A percentile compares a stretch with the other conserved stretches of the same genome.
These are phyloP conservation scores for Eurypyga helias DNA, from an alignment of 2,113 vertebrate species.

Conservation along the genomic window DNA sequence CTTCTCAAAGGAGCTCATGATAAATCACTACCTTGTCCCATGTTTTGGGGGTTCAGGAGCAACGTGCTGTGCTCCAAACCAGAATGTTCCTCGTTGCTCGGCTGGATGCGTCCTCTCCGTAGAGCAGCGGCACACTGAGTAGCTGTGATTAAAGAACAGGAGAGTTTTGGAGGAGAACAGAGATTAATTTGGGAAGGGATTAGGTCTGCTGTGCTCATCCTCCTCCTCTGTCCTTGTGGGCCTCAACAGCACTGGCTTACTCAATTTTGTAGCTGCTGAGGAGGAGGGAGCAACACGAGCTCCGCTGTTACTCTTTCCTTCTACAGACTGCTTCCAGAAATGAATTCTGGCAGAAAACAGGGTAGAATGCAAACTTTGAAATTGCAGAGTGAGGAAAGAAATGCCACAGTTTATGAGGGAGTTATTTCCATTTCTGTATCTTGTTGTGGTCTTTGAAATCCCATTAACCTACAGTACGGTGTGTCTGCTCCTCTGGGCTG, in stretches of 20 bases:
- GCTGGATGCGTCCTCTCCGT: not conserved
- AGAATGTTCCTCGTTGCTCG: fast-evolving
- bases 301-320: not conserved
- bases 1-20: not conserved
- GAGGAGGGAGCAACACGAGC: not conserved
- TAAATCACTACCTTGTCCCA: not conserved
- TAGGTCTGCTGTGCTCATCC: not conserved
- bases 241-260: not conserved
- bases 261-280: not conserved
- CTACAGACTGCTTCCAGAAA: not conserved
- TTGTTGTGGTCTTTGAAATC: not conserved
- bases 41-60: not conserved
- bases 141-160: not conserved
- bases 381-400: not conserved
- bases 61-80: not conserved
- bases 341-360: not conserved
- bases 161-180: not conserved
- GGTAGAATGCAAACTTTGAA: not conserved
- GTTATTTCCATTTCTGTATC: not conserved
- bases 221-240: not conserved
- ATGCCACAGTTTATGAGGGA: not conserved
- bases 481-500: not conserved
- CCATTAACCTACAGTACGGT: not conserved
- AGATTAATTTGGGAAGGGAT: not conserved
- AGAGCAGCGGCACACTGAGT: not conserved